phyloP scores from a whole-genome alignment of 2,113 vertebrate genomes.

The Marcusenius ussheri region DNA sequence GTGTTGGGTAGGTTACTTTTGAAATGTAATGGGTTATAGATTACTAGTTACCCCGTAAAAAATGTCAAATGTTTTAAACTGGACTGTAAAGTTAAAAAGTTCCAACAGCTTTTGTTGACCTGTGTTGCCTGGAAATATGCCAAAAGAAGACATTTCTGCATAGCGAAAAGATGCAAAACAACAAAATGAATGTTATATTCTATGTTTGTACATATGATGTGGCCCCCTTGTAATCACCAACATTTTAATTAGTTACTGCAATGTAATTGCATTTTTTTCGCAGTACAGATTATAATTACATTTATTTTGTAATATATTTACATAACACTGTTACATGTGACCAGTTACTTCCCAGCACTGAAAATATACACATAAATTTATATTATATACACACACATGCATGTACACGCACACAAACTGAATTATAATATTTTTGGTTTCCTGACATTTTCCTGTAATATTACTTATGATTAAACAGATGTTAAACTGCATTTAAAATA shows the following conservation, averaged over 20 bases:
- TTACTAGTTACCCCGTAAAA: not conserved
- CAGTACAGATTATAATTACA: not conserved
- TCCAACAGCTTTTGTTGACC: not conserved
- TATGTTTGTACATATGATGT: not conserved
- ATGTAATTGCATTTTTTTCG: not conserved
- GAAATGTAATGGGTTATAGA: not conserved
- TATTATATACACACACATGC: not conserved
- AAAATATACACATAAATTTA: not conserved
- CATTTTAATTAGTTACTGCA: not conserved
- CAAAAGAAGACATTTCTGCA: not conserved
- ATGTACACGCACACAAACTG: not conserved
- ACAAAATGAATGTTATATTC: not conserved
- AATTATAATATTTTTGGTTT: not conserved
- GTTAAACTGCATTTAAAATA: not conserved
- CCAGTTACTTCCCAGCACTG: not conserved
- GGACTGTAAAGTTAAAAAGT: not conserved
- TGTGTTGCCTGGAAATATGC: not conserved
- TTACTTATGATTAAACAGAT: not conserved
- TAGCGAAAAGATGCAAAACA: not conserved
- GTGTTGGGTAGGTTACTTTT: not conserved
- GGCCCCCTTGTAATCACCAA: not conserved
- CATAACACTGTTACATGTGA: not conserved
- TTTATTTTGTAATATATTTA: not conserved
- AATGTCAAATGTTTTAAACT: not conserved
- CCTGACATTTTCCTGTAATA: not conserved